Conservation (phyloP, 2,113 vertebrate species). For the Cephalopterus ornatus region DNA sequence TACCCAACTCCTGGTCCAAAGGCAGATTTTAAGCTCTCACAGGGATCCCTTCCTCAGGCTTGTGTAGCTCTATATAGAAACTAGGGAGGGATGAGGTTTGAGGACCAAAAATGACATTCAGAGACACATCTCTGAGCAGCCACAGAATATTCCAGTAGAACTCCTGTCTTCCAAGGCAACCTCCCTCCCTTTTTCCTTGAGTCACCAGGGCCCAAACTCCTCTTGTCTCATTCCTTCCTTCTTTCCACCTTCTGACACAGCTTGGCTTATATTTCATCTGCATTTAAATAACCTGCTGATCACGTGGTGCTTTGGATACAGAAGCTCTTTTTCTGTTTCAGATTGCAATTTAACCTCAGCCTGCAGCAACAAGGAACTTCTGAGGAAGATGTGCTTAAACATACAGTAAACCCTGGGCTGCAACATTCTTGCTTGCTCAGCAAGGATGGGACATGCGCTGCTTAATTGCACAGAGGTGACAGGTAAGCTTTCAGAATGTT, state of each 20-base stretch:
- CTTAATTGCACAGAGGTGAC: neutral
- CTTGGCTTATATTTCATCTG: neutral
- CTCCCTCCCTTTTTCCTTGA: neutral
- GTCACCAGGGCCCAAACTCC: neutral
- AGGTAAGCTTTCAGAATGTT: neutral
- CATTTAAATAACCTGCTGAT: neutral
- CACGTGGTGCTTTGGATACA: neutral
- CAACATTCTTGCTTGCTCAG: conserved; percentile 1
- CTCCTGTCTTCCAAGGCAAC: neutral
- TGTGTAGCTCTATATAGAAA: neutral
- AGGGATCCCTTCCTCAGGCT: neutral
- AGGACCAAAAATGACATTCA: neutral
- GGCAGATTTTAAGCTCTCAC: neutral
- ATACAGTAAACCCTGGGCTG: neutral
- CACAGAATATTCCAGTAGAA: neutral
- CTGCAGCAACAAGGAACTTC: neutral
- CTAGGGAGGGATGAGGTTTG: neutral
- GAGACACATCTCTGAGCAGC: neutral
- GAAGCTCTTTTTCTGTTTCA: neutral
- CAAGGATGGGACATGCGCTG: neutral
- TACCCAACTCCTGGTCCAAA: neutral
- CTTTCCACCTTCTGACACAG: neutral
- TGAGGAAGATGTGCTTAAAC: neutral
- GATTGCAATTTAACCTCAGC: neutral
- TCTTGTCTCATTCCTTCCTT: neutral